Conservation (phyloP, 2,888 invertebrate genomes). For the Liopterus haemorrhoidalis region DNA sequence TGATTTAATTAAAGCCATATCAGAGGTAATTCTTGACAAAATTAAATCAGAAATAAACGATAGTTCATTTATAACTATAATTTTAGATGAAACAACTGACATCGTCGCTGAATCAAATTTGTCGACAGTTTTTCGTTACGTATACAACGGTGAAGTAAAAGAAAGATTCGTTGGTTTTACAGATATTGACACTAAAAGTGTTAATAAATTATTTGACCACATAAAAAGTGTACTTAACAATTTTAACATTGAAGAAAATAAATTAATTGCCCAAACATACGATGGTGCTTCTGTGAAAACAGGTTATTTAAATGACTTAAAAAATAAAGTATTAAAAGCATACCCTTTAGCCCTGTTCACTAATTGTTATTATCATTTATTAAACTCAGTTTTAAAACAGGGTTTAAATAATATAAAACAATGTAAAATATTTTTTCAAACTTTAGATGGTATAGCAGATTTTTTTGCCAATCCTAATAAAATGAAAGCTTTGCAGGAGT, state of each 20-base stretch:
- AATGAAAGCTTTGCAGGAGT: slow-evolving; percentile 1
- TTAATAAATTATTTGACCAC: slow-evolving; percentile 23
- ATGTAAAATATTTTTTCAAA: too few relatives aligned
- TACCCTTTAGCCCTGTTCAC: too few relatives aligned
- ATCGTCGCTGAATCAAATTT: slow-evolving; percentile 27
- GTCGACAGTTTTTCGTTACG: slow-evolving; percentile 25
- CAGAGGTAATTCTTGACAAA: slow-evolving; percentile 18
- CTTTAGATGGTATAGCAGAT: slow-evolving; percentile 14
- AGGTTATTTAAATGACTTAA: too few relatives aligned
- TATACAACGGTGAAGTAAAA: slow-evolving; percentile 16
- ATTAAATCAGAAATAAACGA: slow-evolving; percentile 23
- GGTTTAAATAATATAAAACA: too few relatives aligned
- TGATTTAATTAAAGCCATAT: slow-evolving; percentile 25
- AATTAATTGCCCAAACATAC: slow-evolving; percentile 32
- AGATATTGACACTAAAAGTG: slow-evolving; percentile 26
- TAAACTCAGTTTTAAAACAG: too few relatives aligned
- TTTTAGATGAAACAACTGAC: slow-evolving; percentile 28
- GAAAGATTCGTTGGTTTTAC: slow-evolving; percentile 32
- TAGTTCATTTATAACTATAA: slow-evolving; percentile 25
- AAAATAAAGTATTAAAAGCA: too few relatives aligned
- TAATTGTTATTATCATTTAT: too few relatives aligned
- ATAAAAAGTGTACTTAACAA: slow-evolving; percentile 14
- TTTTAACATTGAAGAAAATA: slow-evolving; percentile 23
- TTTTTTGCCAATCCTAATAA: slow-evolving; percentile 20
- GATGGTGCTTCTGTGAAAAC: slow-evolving; percentile 30